Conservation (phyloP, 1,140 invertebrate species). For the Eumaeus atala region DNA sequence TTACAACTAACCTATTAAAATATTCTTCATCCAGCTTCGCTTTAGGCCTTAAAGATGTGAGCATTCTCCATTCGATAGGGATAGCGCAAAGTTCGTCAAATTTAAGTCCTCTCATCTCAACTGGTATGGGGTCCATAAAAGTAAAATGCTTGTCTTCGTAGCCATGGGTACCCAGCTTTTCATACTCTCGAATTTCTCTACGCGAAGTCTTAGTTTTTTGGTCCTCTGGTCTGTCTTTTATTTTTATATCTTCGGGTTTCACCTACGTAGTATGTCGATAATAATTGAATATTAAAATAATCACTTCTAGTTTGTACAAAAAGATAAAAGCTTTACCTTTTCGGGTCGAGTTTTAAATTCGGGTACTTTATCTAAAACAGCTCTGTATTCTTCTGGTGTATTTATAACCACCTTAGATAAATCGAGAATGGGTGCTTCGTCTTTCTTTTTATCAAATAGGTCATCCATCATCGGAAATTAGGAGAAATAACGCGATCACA, state of each 20-base stretch:
- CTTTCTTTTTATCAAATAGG: slow-evolving; percentile 88
- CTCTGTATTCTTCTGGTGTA: slow-evolving; percentile 86
- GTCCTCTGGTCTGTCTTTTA: slow-evolving; percentile 77
- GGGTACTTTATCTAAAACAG: slow-evolving; percentile 87
- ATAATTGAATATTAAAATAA: slow-evolving; percentile 5
- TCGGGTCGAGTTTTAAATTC: slow-evolving; percentile 92
- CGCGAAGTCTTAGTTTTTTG: slow-evolving; percentile 80
- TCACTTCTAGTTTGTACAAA: background rate
- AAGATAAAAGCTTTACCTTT: slow-evolving; percentile 75
- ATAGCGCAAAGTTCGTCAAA: slow-evolving; percentile 87
- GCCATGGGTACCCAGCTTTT: slow-evolving; percentile 66
- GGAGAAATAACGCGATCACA: slow-evolving; percentile 9
- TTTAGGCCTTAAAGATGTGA: slow-evolving; percentile 89
- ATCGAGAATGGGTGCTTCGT: slow-evolving; percentile 87
- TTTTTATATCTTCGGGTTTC: slow-evolving; percentile 79
- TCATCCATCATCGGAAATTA: slow-evolving; percentile 84
- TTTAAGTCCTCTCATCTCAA: slow-evolving; percentile 85
- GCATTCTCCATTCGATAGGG: slow-evolving; percentile 95
- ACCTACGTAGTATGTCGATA: slow-evolving; percentile 47
- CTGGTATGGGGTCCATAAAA: slow-evolving; percentile 87
- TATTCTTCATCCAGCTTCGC: slow-evolving; percentile 89
- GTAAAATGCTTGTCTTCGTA: slow-evolving; percentile 77
- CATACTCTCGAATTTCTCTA: slow-evolving; percentile 77
- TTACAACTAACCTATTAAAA: slow-evolving; percentile 81
- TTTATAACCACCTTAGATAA: slow-evolving; percentile 85